These are phyloP conservation scores for Cataglyphis altisquamis DNA, from an alignment of 2,888 invertebrate genomes.

Conservation along the genomic window DNA sequence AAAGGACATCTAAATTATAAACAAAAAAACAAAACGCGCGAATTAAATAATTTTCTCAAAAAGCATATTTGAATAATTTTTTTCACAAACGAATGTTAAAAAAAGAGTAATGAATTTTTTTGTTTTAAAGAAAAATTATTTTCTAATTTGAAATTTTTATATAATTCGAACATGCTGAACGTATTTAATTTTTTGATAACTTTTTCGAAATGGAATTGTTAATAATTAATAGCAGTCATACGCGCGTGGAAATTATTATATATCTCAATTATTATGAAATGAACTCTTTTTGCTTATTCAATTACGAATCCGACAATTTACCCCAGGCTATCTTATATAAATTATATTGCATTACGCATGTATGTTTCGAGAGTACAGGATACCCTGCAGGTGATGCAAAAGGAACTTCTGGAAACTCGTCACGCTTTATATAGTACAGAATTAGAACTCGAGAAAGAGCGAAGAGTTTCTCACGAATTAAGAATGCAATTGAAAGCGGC, in stretches of 20 bases:
- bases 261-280: neutral
- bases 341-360: neutral
- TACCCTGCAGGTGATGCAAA: conserved; percentile 72
- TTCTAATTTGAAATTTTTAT: neutral
- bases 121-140: neutral
- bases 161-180: neutral
- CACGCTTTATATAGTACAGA: conserved; percentile 72
- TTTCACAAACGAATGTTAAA: neutral
- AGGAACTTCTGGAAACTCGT: conserved; percentile 74
- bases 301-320: neutral
- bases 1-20: neutral
- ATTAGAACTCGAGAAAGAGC: conserved; percentile 77
- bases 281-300: neutral
- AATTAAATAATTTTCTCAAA: neutral
- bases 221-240: neutral
- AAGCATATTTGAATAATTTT: neutral
- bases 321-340: neutral
- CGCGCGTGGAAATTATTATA: neutral
- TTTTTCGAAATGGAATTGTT: neutral
- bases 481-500: conserved; percentile 74
- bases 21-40: neutral
- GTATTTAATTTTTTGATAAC: neutral
- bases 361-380: conserved; percentile 65
- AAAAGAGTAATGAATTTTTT: neutral
- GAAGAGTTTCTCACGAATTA: conserved; percentile 73